These are phyloP conservation scores for Eretmochelys imbricata DNA, from an alignment of 2,113 vertebrate species.

Conservation along the genomic window DNA sequence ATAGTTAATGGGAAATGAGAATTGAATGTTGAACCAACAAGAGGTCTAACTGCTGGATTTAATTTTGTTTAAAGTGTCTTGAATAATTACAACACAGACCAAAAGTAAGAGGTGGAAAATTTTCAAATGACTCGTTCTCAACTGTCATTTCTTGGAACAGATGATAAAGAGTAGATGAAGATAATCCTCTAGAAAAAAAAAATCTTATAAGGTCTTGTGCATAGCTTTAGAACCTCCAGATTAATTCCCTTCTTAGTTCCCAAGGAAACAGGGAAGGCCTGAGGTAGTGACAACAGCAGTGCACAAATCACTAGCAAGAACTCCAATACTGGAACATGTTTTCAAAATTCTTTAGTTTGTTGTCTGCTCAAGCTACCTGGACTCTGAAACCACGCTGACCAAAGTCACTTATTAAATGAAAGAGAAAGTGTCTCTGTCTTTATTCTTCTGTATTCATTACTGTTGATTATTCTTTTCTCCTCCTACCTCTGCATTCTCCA, in stretches of 20 bases:
- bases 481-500: not conserved
- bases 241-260: not conserved
- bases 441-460: rapidly evolving
- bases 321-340: not conserved
- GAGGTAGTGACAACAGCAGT: not conserved
- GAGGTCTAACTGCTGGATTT: rapidly evolving
- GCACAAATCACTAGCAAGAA: rapidly evolving
- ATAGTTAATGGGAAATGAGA: not conserved
- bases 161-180: not conserved
- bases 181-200: rapidly evolving
- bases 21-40: not conserved
- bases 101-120: rapidly evolving
- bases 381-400: rapidly evolving
- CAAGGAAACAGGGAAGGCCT: not conserved
- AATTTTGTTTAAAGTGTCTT: not conserved
- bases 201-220: rapidly evolving
- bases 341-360: rapidly evolving
- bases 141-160: rapidly evolving
- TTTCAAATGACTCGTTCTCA: not conserved
- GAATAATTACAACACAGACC: rapidly evolving
- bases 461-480: rapidly evolving
- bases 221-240: rapidly evolving
- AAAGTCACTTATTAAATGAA: rapidly evolving
- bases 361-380: rapidly evolving
- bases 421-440: rapidly evolving